Evolutionary conservation across 2,888 invertebrate species (phyloP), one percentile per base, ranked within the genome.

Genomic region (Leptopterna dolabrata): DNA sequence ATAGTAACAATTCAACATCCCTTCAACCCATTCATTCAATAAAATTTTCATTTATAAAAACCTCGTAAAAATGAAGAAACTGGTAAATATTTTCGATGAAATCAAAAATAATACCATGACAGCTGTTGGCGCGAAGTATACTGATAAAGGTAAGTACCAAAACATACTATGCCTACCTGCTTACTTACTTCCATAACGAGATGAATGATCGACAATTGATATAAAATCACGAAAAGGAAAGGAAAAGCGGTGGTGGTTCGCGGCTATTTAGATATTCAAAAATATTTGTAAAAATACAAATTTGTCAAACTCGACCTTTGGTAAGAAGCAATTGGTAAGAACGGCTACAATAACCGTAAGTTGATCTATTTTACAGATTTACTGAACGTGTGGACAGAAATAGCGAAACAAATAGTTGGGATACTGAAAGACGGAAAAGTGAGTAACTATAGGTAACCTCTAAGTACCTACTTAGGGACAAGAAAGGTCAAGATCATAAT

Each of bases 61-160:
- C n/a, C n/a, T n/a, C n/a, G n/a, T n/a, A n/a, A 63, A 7, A 6
- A 63, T 63, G 63, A 0, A 63, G 6, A n/a, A n/a, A 24, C 19
- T 24, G 4, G 63, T 82, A 3, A 45, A 84, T 41, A 43, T 84
- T 70, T 84, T 84, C 24, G 84, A 84, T 9, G 7, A 84, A 43
- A 27, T 84, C 16, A 29, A 41, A 43, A 70, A 71, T n/a, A 70
- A 84, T 24, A 71, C 84, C 13, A 71, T 71, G 73, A 71, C 84
- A 43, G 71, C 45, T 13, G 16, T 84, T 16, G 84, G 84, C 4
- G 51, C 70, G 9, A 27, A 27, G 16, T 84, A 84, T 71, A 84
- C 1, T 16, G 19, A 24, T n/a, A 24, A 71, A 71, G 73, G 84
- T 84, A 29, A 13, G 82, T 80, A 27, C 1, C 47, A 1, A 2